These are phyloP conservation scores for Drosophila miranda DNA, from an alignment of 1,140 invertebrate species.

Conservation along the genomic window DNA sequence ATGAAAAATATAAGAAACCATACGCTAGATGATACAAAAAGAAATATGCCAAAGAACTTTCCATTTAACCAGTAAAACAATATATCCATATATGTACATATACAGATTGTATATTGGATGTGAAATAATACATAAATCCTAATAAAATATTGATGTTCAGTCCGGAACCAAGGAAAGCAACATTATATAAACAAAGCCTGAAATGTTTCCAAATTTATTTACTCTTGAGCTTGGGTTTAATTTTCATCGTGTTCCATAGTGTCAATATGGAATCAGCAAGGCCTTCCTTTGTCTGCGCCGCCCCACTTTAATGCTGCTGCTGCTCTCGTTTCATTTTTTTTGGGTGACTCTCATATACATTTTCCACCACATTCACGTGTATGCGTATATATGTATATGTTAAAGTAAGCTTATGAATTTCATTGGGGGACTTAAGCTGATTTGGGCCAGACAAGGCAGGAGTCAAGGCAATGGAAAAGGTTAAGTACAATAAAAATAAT, in stretches of 20 bases:
- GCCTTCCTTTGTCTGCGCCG: slow-evolving; percentile 5
- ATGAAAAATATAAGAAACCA: neutral
- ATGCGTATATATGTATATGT: neutral
- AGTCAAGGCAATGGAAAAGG: slow-evolving; percentile 45
- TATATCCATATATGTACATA: no score
- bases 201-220: slow-evolving; percentile 11
- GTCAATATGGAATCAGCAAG: neutral
- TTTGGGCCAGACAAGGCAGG: slow-evolving; percentile 24
- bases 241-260: slow-evolving; percentile 6
- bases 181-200: no score
- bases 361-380: neutral
- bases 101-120: no score
- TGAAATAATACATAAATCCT: no score
- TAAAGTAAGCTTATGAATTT: slow-evolving; percentile 46
- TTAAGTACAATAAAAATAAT: slow-evolving; percentile 52
- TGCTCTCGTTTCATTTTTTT: slow-evolving; percentile 7
- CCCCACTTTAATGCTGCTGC: slow-evolving; percentile 17
- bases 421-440: slow-evolving; percentile 36
- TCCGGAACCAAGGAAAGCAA: no score
- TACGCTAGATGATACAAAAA: neutral
- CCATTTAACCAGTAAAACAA: no score
- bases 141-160: no score
- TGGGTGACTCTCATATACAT: slow-evolving; percentile 8
- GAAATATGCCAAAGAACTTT: no score
- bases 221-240: neutral